These are phyloP conservation scores for Sclerurus mexicanus DNA, from an alignment of 2,113 vertebrate species.

Conservation along the genomic window DNA sequence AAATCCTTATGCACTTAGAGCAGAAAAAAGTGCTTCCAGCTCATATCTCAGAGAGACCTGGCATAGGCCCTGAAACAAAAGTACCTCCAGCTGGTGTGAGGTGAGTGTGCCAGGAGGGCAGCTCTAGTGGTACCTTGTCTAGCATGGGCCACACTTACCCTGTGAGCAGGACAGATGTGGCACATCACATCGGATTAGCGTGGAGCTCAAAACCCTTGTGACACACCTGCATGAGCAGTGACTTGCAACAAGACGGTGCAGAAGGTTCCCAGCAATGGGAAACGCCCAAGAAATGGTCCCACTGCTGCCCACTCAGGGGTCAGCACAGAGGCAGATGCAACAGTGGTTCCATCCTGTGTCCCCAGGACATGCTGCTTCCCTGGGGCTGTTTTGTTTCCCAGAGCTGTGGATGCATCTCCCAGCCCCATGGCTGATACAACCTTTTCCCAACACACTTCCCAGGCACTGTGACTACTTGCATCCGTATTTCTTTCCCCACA, in stretches of 20 bases:
- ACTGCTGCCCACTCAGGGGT: neutral
- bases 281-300: too few relatives aligned
- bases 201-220: neutral
- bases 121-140: neutral
- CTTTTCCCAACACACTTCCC: neutral
- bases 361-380: neutral
- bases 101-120: neutral
- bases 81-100: neutral
- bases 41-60: neutral
- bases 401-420: neutral
- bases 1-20: neutral
- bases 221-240: neutral
- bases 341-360: rapidly evolving
- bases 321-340: neutral
- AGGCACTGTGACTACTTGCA: rapidly evolving
- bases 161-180: neutral
- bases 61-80: neutral
- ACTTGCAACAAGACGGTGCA: neutral
- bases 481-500: neutral
- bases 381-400: neutral
- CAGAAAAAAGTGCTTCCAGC: neutral
- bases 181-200: neutral
- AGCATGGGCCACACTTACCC: neutral
- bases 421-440: neutral
- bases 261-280: neutral